phyloP scores from a whole-genome alignment of 2,797 vertebrate genomes.

The Lepilemur ruficaudatus region DNA sequence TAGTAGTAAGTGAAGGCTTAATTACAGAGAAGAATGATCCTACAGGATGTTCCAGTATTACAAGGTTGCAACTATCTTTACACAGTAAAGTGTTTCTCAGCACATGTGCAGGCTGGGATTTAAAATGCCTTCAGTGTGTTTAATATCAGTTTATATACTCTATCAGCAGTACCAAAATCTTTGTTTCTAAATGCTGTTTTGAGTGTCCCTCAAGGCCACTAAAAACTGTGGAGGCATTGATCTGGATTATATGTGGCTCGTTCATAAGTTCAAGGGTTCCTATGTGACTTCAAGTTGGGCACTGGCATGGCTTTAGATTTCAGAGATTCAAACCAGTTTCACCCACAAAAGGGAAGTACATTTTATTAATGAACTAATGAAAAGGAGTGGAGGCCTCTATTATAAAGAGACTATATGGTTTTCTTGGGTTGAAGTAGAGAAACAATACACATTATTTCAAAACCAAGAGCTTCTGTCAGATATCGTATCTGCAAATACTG shows the following conservation, averaged over 20 bases:
- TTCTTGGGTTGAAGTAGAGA: neutral
- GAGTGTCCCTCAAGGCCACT: neutral
- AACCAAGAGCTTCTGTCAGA: neutral
- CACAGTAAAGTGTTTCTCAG: neutral
- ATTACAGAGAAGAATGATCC: neutral
- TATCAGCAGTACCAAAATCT: neutral
- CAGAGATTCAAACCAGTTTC: neutral
- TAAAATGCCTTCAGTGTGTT: neutral
- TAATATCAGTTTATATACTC: neutral
- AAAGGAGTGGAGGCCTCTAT: neutral
- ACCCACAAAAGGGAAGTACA: neutral
- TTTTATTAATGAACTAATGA: neutral
- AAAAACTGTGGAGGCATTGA: neutral
- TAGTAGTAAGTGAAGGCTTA: neutral
- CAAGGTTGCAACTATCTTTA: neutral
- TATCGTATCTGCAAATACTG: neutral
- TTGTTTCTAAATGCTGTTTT: neutral
- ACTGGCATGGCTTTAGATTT: neutral
- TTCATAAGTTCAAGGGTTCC: neutral
- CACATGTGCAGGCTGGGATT: neutral
- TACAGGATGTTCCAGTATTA: neutral
- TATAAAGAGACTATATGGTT: neutral
- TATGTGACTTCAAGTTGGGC: neutral
- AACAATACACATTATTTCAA: slow-evolving; percentile 7
- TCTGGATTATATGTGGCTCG: neutral